A percentile compares a stretch with the other conserved stretches of the same genome.
Conservation (phyloP, 2,113 vertebrate species). For the Cryptotis parvus region DNA sequence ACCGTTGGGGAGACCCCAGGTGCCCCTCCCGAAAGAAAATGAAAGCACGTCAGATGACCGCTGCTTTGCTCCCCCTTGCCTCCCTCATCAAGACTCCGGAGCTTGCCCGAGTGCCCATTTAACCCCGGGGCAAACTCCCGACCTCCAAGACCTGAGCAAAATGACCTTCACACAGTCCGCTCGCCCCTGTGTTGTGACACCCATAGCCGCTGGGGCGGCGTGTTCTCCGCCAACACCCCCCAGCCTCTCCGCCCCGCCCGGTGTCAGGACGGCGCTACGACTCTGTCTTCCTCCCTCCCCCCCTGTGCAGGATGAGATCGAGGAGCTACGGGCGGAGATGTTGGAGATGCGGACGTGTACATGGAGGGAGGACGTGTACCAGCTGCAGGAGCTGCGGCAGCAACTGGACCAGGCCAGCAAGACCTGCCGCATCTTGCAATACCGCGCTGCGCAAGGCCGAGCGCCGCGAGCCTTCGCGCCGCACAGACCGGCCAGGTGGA, state of each 20-base stretch:
- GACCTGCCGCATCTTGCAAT: constrained; percentile 98
- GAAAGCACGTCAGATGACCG: not conserved
- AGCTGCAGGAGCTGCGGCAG: constrained; percentile 97
- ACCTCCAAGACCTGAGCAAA: not conserved
- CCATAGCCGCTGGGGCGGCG: too few species aligned
- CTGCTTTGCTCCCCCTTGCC: not conserved
- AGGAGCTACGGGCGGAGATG: constrained; percentile 98
- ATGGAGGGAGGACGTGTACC: constrained; percentile 98
- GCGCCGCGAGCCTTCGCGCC: constrained; percentile 95
- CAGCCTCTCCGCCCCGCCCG: too few species aligned
- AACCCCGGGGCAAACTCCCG: not conserved
- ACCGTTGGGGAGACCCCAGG: too few species aligned
- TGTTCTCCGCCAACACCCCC: too few species aligned
- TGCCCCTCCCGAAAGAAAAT: too few species aligned
- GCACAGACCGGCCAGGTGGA: constrained; percentile 98
- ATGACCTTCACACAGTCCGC: not conserved
- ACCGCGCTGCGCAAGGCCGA: constrained; percentile 97
- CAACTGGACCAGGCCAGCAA: constrained; percentile 98
- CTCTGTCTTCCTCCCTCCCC: too few species aligned
- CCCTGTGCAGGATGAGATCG: constrained; percentile 94
- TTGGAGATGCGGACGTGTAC: constrained; percentile 99
- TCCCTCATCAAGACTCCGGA: not conserved
- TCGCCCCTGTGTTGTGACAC: not conserved
- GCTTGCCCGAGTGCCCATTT: not conserved
- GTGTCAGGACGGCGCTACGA: too few species aligned